These are phyloP conservation scores for Cinclus cinclus DNA, from an alignment of 2,113 vertebrate species.

Conservation along the genomic window DNA sequence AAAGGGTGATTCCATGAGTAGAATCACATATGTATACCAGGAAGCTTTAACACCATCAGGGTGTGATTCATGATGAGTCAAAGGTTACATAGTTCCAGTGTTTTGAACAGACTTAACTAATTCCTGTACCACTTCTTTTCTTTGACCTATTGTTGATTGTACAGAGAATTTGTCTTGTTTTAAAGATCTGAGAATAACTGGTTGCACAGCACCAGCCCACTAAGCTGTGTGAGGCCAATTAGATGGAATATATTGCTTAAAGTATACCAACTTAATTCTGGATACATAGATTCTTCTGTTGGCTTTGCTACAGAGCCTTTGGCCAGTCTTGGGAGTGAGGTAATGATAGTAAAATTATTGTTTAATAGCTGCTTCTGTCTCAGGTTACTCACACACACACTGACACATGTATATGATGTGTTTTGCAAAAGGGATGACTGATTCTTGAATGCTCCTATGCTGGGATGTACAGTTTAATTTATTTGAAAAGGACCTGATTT, in stretches of 20 bases:
- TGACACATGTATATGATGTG: no score
- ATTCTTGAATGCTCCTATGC: neutral
- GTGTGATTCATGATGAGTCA: constrained; percentile 26
- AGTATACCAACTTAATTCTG: neutral
- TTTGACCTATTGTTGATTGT: neutral
- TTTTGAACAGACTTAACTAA: neutral
- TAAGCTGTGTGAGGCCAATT: neutral
- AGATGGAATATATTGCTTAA: neutral
- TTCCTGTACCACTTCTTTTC: neutral
- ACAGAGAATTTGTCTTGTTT: neutral
- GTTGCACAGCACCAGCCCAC: neutral
- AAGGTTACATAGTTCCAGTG: constrained; percentile 13
- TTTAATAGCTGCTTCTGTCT: neutral
- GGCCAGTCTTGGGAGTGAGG: neutral
- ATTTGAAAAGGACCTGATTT: neutral
- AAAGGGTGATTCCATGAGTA: neutral
- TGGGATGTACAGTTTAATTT: neutral
- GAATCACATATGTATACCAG: neutral
- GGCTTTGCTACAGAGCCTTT: neutral
- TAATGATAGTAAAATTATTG: neutral
- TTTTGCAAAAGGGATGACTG: neutral
- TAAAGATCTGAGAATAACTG: neutral
- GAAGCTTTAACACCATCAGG: constrained; percentile 4
- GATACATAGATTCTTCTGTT: neutral
- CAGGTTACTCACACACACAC: neutral